These are phyloP conservation scores for Philaenus spumarius DNA, from an alignment of 1,140 invertebrate species.

Conservation along the genomic window DNA sequence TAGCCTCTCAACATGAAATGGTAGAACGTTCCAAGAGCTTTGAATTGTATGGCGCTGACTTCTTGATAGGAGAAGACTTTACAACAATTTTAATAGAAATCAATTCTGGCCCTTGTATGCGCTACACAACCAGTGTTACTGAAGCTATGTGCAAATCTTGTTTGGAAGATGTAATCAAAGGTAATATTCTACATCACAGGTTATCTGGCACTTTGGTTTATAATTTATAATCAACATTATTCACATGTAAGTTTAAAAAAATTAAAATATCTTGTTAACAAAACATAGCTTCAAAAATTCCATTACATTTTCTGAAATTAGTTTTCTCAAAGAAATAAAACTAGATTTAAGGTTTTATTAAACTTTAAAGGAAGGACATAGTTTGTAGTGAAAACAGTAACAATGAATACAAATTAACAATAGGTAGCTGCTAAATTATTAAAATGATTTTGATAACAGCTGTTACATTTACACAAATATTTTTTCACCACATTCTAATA, in stretches of 20 bases:
- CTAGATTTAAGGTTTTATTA: too few species aligned
- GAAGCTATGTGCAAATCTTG: conserved; percentile 76
- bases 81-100: conserved; percentile 91
- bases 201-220: too few species aligned
- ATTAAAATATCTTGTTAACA: background rate
- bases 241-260: background rate
- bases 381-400: too few species aligned
- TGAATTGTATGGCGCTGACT: conserved; percentile 89
- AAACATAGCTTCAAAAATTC: background rate
- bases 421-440: too few species aligned
- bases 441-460: too few species aligned
- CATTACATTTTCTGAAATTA: too few species aligned
- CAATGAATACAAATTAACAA: too few species aligned
- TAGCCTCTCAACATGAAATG: conserved; percentile 80
- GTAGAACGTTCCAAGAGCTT: conserved; percentile 82
- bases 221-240: too few species aligned
- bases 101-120: conserved; percentile 88
- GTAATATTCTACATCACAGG: conserved; percentile 44
- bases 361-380: too few species aligned
- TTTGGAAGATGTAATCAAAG: conserved; percentile 88
- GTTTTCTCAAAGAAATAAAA: too few species aligned
- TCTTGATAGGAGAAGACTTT: conserved; percentile 82
- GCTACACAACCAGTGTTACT: conserved; percentile 81
- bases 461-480: too few species aligned
- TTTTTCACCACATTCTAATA: too few species aligned